A percentile compares a stretch with the other conserved stretches of the same genome.
These are phyloP conservation scores for Phocoena sinus DNA, from an alignment of 2,113 vertebrate genomes.

Conservation along the genomic window DNA sequence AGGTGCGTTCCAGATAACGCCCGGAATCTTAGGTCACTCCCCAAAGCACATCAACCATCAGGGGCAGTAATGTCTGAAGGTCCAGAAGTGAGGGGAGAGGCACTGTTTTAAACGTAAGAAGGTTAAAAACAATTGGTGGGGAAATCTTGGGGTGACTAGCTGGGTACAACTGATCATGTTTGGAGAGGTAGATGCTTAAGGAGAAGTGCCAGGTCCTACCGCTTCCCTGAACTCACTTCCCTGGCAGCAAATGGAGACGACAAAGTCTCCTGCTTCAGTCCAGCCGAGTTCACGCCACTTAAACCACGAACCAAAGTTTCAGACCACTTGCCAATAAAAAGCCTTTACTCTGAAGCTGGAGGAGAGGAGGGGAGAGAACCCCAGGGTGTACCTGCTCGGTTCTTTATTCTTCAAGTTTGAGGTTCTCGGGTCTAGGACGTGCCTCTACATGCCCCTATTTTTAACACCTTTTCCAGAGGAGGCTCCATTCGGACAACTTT, in stretches of 20 bases:
- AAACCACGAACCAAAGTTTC: neutral
- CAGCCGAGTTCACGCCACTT: neutral
- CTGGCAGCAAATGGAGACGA: neutral
- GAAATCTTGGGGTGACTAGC: neutral
- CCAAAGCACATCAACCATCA: neutral
- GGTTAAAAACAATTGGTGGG: too few relatives aligned
- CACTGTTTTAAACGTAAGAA: neutral
- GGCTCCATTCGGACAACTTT: neutral
- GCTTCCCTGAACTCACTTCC: neutral
- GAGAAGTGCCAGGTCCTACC: neutral
- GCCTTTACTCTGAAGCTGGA: neutral
- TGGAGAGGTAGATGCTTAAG: neutral
- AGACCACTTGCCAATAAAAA: neutral
- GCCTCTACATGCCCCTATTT: neutral
- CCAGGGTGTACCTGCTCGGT: rapidly evolving
- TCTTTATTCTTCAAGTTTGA: neutral
- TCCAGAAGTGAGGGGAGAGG: neutral
- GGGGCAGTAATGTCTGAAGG: too few relatives aligned
- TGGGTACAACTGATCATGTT: neutral
- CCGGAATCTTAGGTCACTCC: neutral
- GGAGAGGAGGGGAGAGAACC: neutral
- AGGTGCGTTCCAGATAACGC: rapidly evolving
- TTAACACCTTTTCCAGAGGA: neutral
- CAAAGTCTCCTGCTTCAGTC: neutral
- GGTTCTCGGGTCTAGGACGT: neutral